Evolutionary conservation across 2,113 vertebrate genomes (phyloP).

Genomic region (Lophotis ruficrista): DNA sequence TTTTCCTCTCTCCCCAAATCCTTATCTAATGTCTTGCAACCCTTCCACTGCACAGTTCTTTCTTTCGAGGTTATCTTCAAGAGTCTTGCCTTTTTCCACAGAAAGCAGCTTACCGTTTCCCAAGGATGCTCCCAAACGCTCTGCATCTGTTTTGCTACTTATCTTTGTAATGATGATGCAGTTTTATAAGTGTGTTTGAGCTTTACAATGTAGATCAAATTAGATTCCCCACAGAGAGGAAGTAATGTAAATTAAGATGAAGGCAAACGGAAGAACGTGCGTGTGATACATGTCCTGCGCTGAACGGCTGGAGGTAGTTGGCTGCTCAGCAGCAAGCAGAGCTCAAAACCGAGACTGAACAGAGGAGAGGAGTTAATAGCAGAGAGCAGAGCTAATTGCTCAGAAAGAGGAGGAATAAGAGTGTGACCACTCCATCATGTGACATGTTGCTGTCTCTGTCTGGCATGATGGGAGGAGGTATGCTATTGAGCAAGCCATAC

Average conservation of each 20-base stretch:
- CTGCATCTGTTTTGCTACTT: neutral
- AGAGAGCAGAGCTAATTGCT: neutral
- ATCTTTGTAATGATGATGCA: neutral
- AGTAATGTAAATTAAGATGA: neutral
- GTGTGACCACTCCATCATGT: neutral
- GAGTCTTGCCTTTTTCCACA: neutral
- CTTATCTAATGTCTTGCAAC: neutral
- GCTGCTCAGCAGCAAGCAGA: neutral
- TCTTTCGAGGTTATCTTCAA: neutral
- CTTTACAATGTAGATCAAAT: neutral
- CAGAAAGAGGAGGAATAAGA: neutral
- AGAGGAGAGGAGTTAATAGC: neutral
- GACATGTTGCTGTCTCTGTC: neutral
- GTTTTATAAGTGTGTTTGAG: neutral
- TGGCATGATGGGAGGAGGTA: neutral
- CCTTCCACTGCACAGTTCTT: neutral
- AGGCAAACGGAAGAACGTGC: neutral
- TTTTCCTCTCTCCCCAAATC: neutral
- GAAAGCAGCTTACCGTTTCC: neutral
- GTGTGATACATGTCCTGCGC: neutral
- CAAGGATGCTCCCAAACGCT: neutral
- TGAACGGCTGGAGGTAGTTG: neutral
- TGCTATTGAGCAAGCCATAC: neutral
- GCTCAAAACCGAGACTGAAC: neutral
- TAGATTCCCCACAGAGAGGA: neutral